Percentiles rank a stretch among this genome's conserved stretches.
These are phyloP conservation scores for Tanypteryx hageni DNA, from an alignment of 2,888 invertebrate species.

Conservation along the genomic window DNA sequence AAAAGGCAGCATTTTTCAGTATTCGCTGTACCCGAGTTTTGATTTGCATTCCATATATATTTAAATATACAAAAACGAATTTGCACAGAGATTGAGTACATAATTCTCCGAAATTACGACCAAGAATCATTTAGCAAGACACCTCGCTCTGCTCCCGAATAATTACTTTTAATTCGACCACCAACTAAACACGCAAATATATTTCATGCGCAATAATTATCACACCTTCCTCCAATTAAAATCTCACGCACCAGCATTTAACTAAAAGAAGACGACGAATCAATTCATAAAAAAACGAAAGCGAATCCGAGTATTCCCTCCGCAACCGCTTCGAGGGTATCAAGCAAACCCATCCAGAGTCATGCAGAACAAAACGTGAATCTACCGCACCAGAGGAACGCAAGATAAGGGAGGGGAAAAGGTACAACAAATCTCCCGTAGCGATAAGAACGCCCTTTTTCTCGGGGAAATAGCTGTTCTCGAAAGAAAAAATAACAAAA, in stretches of 20 bases:
- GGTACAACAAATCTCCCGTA: not conserved
- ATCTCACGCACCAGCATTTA: not conserved
- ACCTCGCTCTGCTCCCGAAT: too few relatives aligned
- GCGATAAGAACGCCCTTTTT: not conserved
- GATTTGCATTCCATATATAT: too few relatives aligned
- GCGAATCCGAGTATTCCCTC: not conserved
- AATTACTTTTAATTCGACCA: too few relatives aligned
- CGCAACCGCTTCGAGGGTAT: not conserved
- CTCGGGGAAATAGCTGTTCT: not conserved
- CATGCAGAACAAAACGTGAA: not conserved
- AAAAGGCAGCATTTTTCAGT: too few relatives aligned
- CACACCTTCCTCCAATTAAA: too few relatives aligned
- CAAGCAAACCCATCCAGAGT: not conserved
- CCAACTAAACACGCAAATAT: too few relatives aligned
- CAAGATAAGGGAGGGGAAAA: not conserved
- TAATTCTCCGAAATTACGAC: too few relatives aligned
- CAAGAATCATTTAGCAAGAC: too few relatives aligned
- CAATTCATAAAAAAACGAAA: not conserved
- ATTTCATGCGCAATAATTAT: too few relatives aligned
- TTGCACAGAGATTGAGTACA: too few relatives aligned
- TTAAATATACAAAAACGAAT: too few relatives aligned
- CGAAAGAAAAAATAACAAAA: not conserved
- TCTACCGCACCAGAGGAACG: not conserved
- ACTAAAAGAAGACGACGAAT: not conserved
- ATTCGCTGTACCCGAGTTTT: too few relatives aligned